Conservation (phyloP, 2,888 invertebrate genomes). For the Trachelus iudaicus region DNA sequence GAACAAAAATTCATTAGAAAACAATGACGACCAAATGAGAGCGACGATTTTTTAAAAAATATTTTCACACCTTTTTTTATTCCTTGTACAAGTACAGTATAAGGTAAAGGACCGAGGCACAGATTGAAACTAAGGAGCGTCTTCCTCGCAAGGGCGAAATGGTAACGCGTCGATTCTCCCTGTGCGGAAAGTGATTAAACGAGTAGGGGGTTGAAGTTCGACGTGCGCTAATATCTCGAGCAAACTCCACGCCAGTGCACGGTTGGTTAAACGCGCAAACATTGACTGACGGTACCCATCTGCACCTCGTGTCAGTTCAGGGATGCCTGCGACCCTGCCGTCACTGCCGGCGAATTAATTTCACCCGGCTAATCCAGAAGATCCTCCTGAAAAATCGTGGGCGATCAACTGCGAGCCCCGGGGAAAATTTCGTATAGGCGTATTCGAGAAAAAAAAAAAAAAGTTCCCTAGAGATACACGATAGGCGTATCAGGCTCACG, state of each 20-base stretch:
- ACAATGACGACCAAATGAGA: too few relatives aligned
- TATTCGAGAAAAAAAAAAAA: not conserved
- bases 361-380: not conserved
- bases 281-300: slow-evolving; percentile 52
- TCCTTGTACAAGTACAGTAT: not conserved
- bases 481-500: too few relatives aligned
- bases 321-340: not conserved
- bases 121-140: not conserved
- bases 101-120: not conserved
- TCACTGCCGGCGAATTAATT: slow-evolving; percentile 1
- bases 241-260: slow-evolving; percentile 48
- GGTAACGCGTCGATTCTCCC: not conserved
- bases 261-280: slow-evolving; percentile 60
- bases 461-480: not conserved
- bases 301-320: slow-evolving; percentile 36
- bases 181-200: slow-evolving; percentile 44
- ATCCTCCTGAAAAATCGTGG: not conserved
- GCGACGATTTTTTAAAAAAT: too few relatives aligned
- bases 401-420: not conserved
- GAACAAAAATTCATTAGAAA: too few relatives aligned
- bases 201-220: slow-evolving; percentile 42
- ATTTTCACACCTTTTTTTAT: not conserved
- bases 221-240: slow-evolving; percentile 51
- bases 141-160: not conserved
- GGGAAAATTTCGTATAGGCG: not conserved